Evolutionary conservation across 2,113 vertebrate genomes (phyloP), one percentile per base, ranked within the genome.

Genomic region (Vulpes vulpes): DNA sequence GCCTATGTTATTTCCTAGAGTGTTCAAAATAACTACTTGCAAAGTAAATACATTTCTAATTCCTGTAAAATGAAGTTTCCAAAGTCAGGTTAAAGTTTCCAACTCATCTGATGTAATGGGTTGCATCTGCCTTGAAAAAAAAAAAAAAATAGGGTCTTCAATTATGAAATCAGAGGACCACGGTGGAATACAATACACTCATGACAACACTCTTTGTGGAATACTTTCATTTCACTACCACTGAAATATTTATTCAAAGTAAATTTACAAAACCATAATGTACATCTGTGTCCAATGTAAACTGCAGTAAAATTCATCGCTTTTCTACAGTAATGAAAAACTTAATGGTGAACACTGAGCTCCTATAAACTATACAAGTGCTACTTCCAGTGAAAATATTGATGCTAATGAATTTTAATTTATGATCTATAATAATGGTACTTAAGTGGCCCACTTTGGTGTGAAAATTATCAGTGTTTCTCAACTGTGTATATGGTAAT

Each of bases 231-330:
- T 84, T 71, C 55, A 91, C 11, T 60, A 78, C 25, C 62, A 67
- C 38, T 92, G 12, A 92, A 95, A 73, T 91, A 96, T 74, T 94
- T 82, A 92, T 78, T 96, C 59, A 60, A 92, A 91, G 74, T 81
- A 80, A 94, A 95, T 93, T 82, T 93, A 85, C 27, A 94, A 92
- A 97, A 84, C 91, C 60, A 92, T 95, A 94, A 94, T 19, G 65
- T 82, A 87, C 49, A 84, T 83, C 82, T 95, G 89, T 76, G 96
- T 96, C 85, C 67, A 97, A 97, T 11, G 59, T 64, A 93, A 97
- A 53, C 38, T 95, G 84, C 53, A 95, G 92, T 78, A 97, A 88
- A 98, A 97, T 96, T 89, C 65, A 89, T 17, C 64, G 6, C 27
- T 97, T 98, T 91, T 89, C 71, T 67, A 79, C 0, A 3, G 96